Evolutionary conservation across 2,888 invertebrate genomes (phyloP), one percentile per base, ranked within the genome.

Genomic region (Mythimna pallens): DNA sequence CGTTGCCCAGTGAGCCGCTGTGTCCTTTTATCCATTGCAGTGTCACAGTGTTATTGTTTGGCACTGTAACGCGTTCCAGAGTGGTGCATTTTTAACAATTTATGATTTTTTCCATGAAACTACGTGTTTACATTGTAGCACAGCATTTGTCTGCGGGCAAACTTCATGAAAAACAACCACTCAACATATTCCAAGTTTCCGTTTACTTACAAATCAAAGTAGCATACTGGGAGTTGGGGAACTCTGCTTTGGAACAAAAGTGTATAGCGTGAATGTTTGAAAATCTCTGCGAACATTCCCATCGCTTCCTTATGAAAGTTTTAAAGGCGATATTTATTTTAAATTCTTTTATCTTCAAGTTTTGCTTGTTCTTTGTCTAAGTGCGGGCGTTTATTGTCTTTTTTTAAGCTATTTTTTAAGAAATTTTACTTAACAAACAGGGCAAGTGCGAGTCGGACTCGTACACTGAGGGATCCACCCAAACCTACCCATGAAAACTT

Each of bases 251-350:
- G 66, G 64, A 58, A 69, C 62, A 74, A 73, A 71, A 76, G 66
- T 76, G 70, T 77, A 81, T 77, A 69, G 67, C 50, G 75, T 65
- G 70, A 84, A 82, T 81, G 65, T 67, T 79, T 71, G 30, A 75
- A 74, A 71, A 78, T 76, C 70, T 71, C 57, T 52, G 6, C 9
- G 25, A 83, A 69, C 58, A 72, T 78, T 73, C 10, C 25, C 52
- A 8, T 62, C 20, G 40, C 70, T 76, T 73, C 52, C 69, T 74
- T 12, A 55, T 62, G 22, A 73, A 80, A 86, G 61, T 85, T 85
- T 76, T 40, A 79, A 77, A 73, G 70, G 75, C 63, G 69, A 76
- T 76, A 84, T 82, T 86, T 82, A 73, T 82, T 84, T 80, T 63
- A 68, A 82, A 84, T 85, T 85, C 63, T 77, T 83, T 83, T 68